phyloP scores from a whole-genome alignment of 2,888 invertebrate genomes.

The Limnephilus rhombicus region DNA sequence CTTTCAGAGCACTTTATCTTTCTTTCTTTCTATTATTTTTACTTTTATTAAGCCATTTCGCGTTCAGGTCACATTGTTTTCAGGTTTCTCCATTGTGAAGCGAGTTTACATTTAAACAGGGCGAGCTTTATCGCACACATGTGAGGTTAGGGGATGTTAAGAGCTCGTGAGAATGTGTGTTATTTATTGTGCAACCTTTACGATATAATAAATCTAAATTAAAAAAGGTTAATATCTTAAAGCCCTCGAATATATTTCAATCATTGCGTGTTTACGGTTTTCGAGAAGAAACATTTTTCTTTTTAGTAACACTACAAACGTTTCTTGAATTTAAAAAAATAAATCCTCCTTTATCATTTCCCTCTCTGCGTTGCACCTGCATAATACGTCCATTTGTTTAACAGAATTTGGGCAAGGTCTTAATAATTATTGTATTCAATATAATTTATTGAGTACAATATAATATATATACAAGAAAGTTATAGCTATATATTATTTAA shows the following conservation, averaged over 20 bases:
- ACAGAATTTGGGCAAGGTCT: too few relatives aligned
- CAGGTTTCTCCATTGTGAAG: conserved; percentile 59
- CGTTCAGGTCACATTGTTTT: conserved; percentile 64
- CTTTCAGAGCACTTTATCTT: conserved; percentile 63
- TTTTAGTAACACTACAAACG: too few relatives aligned
- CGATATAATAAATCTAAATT: neutral
- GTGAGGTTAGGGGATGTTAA: conserved; percentile 13
- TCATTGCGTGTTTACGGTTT: neutral
- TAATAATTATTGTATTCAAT: too few relatives aligned
- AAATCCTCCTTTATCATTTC: too few relatives aligned
- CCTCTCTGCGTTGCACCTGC: too few relatives aligned
- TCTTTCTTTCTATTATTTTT: conserved; percentile 64
- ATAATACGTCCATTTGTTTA: too few relatives aligned
- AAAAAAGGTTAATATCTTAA: neutral
- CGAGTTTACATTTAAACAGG: conserved; percentile 56
- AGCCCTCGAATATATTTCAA: neutral
- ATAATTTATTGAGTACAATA: too few relatives aligned
- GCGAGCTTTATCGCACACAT: conserved; percentile 21
- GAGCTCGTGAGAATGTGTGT: conserved; percentile 18
- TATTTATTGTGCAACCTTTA: neutral
- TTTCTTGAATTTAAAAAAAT: too few relatives aligned
- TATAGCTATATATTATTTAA: too few relatives aligned
- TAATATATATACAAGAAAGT: too few relatives aligned
- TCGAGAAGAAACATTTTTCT: neutral
- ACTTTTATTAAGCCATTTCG: conserved; percentile 64